A percentile compares a stretch with the other conserved stretches of the same genome.
Evolutionary conservation across 2,113 vertebrate genomes (phyloP).

Genomic region (Lampris megalopsis): DNA sequence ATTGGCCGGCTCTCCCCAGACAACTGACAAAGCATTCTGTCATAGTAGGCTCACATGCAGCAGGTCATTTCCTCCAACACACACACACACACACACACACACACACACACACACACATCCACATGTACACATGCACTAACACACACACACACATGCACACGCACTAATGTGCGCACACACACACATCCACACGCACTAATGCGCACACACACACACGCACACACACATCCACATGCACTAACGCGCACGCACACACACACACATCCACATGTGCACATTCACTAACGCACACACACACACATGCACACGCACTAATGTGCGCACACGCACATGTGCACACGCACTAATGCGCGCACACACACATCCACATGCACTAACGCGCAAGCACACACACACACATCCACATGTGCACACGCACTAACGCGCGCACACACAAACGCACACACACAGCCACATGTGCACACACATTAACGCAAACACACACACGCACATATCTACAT

Average conservation of each 20-base stretch:
- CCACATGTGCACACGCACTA: too few relatives aligned
- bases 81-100: conserved; percentile 1
- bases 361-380: too few relatives aligned
- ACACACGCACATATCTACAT: too few relatives aligned
- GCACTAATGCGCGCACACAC: too few relatives aligned
- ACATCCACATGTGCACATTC: background rate
- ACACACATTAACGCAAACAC: too few relatives aligned
- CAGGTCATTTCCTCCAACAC: conserved; percentile 57
- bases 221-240: background rate
- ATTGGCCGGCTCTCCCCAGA: conserved; percentile 59
- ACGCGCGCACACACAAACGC: too few relatives aligned
- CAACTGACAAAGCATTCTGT: conserved; percentile 71
- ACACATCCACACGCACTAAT: background rate
- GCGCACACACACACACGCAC: conserved; percentile 15
- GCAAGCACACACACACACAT: too few relatives aligned
- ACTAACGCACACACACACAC: conserved; percentile 13
- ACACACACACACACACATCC: conserved; percentile 1
- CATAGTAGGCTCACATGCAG: conserved; percentile 49
- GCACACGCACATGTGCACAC: background rate
- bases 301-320: background rate
- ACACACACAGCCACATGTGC: too few relatives aligned
- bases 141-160: background rate
- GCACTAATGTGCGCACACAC: conserved; percentile 4
- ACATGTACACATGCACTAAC: background rate
- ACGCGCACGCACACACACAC: conserved; percentile 20